Conservation (phyloP, 2,888 invertebrate species). For the Dasysyrphus albostriatus region DNA sequence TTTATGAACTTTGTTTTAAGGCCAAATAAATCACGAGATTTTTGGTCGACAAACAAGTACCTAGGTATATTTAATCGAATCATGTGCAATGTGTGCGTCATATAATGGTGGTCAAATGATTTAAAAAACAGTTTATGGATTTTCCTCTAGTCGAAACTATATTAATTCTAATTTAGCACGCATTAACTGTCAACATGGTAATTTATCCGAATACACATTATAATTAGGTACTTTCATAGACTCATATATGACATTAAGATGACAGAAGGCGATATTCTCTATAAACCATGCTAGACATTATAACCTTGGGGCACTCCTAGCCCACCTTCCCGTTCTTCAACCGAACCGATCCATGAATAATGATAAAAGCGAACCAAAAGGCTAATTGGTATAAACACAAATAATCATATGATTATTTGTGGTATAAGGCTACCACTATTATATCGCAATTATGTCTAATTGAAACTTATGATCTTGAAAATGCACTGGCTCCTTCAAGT, state of each 20-base stretch:
- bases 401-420: too few relatives aligned
- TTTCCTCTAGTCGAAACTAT: background rate
- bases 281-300: background rate
- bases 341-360: slow-evolving; percentile 33
- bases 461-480: slow-evolving; percentile 71
- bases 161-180: slow-evolving; percentile 19
- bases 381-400: slow-evolving; percentile 62
- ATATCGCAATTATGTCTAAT: slow-evolving; percentile 52
- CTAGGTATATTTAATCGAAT: slow-evolving; percentile 20
- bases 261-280: slow-evolving; percentile 24
- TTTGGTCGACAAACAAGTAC: background rate
- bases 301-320: slow-evolving; percentile 60
- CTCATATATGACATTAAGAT: slow-evolving; percentile 12
- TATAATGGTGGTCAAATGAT: background rate
- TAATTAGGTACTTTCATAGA: slow-evolving; percentile 25
- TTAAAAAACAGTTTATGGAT: background rate
- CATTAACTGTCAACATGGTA: slow-evolving; percentile 23
- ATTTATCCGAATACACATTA: slow-evolving; percentile 23
- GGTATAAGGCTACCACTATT: slow-evolving; percentile 7
- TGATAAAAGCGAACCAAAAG: background rate
- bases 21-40: slow-evolving; percentile 30
- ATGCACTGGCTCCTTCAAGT: slow-evolving; percentile 25
- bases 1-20: slow-evolving; percentile 30
- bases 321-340: slow-evolving; percentile 30
- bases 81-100: slow-evolving; percentile 30